Conservation (phyloP, 1,140 invertebrate species). For the Delia radicum region DNA sequence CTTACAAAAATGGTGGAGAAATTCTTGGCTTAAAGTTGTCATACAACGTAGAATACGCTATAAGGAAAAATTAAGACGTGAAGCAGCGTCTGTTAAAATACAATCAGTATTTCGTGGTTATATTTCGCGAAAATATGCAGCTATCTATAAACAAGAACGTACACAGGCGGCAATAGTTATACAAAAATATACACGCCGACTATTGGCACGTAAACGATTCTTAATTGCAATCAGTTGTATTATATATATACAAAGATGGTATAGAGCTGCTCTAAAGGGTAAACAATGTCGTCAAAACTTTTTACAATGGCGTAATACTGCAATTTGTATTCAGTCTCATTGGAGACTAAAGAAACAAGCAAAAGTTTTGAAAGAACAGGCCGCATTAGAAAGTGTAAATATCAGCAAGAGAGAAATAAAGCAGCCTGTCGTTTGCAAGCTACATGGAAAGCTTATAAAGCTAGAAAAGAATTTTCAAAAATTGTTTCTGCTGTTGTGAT, state of each 20-base stretch:
- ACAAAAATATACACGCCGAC: constrained; percentile 61
- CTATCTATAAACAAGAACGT: constrained; percentile 48
- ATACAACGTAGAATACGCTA: constrained; percentile 56
- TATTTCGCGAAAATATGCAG: constrained; percentile 55
- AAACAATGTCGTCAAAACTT: constrained; percentile 33
- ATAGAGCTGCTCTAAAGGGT: constrained; percentile 42
- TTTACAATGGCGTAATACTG: constrained; percentile 28
- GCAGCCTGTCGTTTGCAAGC: background rate
- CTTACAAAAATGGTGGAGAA: constrained; percentile 74
- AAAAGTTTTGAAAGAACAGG: background rate
- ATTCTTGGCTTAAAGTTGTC: constrained; percentile 58
- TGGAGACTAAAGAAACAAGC: constrained; percentile 38
- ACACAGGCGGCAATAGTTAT: constrained; percentile 57
- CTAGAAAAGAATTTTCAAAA: background rate
- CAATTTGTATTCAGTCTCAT: constrained; percentile 37
- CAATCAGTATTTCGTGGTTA: constrained; percentile 60
- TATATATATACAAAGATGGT: constrained; percentile 54
- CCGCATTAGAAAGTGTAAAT: constrained; percentile 9
- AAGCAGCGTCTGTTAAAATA: constrained; percentile 59
- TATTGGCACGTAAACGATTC: constrained; percentile 55
- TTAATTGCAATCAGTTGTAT: constrained; percentile 38
- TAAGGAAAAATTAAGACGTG: constrained; percentile 45
- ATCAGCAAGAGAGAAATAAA: constrained; percentile 3
- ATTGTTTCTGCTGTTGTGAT: background rate
- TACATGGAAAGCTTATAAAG: background rate